Conservation (phyloP, 2,113 vertebrate species). For the Labeo catla region DNA sequence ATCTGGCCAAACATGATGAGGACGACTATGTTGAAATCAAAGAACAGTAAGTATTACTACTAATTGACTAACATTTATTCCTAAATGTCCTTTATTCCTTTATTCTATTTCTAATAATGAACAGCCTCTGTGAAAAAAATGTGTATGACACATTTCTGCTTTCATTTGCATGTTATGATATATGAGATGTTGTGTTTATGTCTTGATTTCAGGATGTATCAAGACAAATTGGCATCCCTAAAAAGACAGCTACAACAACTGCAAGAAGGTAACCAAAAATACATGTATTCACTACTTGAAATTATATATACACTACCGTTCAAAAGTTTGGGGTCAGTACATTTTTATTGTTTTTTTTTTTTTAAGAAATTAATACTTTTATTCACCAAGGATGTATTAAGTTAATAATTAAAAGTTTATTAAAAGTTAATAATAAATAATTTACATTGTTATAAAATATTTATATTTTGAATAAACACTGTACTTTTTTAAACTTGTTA, state of each 20-base stretch:
- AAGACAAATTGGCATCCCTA: conserved; percentile 94
- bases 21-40: conserved; percentile 98
- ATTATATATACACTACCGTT: too few species aligned
- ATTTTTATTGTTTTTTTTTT: not conserved
- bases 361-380: too few species aligned
- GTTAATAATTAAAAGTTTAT: too few species aligned
- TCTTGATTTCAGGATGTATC: conserved; percentile 88
- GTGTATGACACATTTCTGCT: not conserved
- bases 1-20: conserved; percentile 94
- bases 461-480: too few species aligned
- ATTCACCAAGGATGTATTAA: too few species aligned
- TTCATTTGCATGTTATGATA: not conserved
- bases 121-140: not conserved
- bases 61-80: not conserved
- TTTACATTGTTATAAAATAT: too few species aligned
- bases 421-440: too few species aligned
- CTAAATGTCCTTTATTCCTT: too few species aligned
- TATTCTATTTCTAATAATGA: not conserved
- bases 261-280: conserved; percentile 86
- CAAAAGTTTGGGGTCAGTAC: too few species aligned
- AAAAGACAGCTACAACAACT: conserved; percentile 94
- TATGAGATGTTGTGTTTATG: conserved; percentile 15
- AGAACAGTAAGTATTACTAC: conserved; percentile 87
- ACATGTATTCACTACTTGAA: too few species aligned
- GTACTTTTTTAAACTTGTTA: too few species aligned